Evolutionary conservation across 1,140 invertebrate genomes (phyloP).

Genomic region (Zaprionus davidi): DNA sequence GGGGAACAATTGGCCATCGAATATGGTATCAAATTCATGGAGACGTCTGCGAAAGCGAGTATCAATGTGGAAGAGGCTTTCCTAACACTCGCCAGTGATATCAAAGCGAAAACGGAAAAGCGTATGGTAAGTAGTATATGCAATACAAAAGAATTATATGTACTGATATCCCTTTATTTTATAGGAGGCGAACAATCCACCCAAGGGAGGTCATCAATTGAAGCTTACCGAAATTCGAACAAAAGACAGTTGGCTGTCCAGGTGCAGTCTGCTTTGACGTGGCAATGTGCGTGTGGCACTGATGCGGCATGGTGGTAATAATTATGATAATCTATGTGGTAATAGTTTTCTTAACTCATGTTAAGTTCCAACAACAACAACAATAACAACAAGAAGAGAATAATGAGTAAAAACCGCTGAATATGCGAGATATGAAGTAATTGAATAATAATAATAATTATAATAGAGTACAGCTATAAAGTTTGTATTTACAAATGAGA

Average conservation of each 20-base stretch:
- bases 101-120: slow-evolving; percentile 97
- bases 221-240: slow-evolving; percentile 89
- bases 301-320: slow-evolving; percentile 77
- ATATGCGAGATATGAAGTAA: slow-evolving; percentile 58
- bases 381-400: slow-evolving; percentile 26
- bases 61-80: slow-evolving; percentile 96
- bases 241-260: slow-evolving; percentile 89
- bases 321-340: slow-evolving; percentile 75
- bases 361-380: slow-evolving; percentile 65
- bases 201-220: slow-evolving; percentile 90
- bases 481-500: slow-evolving; percentile 69
- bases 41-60: slow-evolving; percentile 96
- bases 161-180: slow-evolving; percentile 23
- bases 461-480: slow-evolving; percentile 38
- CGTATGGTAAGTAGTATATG: slow-evolving; percentile 90
- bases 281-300: slow-evolving; percentile 75
- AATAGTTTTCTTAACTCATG: slow-evolving; percentile 82
- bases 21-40: slow-evolving; percentile 97
- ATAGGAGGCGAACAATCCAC: slow-evolving; percentile 92
- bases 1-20: slow-evolving; percentile 93
- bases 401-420: slow-evolving; percentile 47
- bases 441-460: slow-evolving; percentile 67
- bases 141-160: no score
- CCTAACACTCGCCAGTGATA: slow-evolving; percentile 96
- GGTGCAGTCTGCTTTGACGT: slow-evolving; percentile 91